Percentiles rank a stretch among this genome's conserved stretches.
These are phyloP conservation scores for Gymnorhina tibicen DNA, from an alignment of 2,113 vertebrate genomes.

Conservation along the genomic window DNA sequence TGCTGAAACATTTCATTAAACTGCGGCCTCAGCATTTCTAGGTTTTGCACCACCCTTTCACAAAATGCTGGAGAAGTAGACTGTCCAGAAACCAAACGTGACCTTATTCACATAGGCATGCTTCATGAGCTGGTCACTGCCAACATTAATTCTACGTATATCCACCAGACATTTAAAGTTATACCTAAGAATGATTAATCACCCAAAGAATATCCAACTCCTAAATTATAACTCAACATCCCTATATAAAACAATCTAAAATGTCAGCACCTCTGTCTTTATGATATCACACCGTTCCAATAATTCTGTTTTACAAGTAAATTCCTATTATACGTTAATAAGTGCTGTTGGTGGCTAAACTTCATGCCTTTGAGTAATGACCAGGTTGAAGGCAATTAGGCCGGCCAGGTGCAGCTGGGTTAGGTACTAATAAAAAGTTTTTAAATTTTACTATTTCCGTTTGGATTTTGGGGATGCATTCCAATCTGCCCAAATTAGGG, in stretches of 20 bases:
- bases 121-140: conserved; percentile 1
- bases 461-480: conserved; percentile 81
- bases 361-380: conserved; percentile 79
- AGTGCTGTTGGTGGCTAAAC: conserved; percentile 80
- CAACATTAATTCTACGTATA: conserved; percentile 10
- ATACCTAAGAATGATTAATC: conserved; percentile 69
- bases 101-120: neutral
- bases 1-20: conserved; percentile 39
- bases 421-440: conserved; percentile 87
- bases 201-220: conserved; percentile 66
- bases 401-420: conserved; percentile 89
- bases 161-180: conserved; percentile 29
- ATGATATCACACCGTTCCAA: conserved; percentile 79
- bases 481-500: conserved; percentile 83
- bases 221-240: conserved; percentile 72
- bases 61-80: neutral
- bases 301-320: conserved; percentile 83
- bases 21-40: neutral
- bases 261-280: conserved; percentile 82
- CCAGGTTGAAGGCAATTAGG: conserved; percentile 89
- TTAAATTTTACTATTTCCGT: conserved; percentile 95
- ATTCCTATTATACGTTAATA: conserved; percentile 84
- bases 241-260: conserved; percentile 77
- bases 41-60: neutral
- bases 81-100: conserved; percentile 15